Conservation (phyloP, 2,113 vertebrate species). For the Ptychochromis oligacanthus region DNA sequence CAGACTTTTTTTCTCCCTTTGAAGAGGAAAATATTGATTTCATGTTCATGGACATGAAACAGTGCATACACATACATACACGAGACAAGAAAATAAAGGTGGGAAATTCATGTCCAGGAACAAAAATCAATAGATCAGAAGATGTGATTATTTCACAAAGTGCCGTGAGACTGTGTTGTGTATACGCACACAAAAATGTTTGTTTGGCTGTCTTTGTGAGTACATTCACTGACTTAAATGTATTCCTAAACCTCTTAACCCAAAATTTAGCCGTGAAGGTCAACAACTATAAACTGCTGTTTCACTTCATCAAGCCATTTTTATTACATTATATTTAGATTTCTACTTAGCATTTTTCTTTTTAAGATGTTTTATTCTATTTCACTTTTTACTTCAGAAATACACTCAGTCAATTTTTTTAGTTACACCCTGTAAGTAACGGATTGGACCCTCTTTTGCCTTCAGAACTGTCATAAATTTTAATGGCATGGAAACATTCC, state of each 20-base stretch:
- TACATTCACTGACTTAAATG: too few species aligned
- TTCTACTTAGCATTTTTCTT: too few species aligned
- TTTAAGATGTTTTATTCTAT: too few species aligned
- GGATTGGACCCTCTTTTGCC: not conserved
- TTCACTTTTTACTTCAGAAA: too few species aligned
- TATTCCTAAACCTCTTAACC: too few species aligned
- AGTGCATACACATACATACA: not conserved
- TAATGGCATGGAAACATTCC: not conserved
- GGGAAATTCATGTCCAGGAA: not conserved
- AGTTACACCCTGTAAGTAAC: not conserved
- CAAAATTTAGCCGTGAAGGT: too few species aligned
- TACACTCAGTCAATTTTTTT: not conserved
- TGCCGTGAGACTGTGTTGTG: not conserved
- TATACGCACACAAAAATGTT: too few species aligned
- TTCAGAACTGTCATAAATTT: not conserved
- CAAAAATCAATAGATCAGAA: too few species aligned
- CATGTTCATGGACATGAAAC: not conserved
- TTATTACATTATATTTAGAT: too few species aligned
- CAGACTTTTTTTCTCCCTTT: not conserved
- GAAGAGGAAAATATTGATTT: not conserved
- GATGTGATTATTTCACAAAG: not conserved
- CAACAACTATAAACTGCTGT: too few species aligned
- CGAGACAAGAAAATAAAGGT: not conserved
- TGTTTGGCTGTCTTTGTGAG: too few species aligned
- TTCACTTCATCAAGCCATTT: too few species aligned